Evolutionary conservation across 2,113 vertebrate genomes (phyloP), one percentile per base, ranked within the genome.

Genomic region (Prolemur simus): DNA sequence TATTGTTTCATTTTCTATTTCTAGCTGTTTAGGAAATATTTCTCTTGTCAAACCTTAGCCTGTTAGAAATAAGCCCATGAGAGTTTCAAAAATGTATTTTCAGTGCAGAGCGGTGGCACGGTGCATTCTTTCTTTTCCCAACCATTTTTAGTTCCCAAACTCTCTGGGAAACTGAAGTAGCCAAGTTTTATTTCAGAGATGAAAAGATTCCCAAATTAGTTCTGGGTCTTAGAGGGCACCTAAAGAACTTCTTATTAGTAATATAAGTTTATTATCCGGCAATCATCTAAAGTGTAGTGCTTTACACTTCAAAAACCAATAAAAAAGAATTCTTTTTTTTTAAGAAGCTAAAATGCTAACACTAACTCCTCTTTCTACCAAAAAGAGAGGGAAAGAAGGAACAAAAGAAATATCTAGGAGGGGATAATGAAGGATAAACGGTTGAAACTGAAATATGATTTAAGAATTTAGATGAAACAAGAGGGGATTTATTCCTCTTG

Each of bases 1-100:
- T 73, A n/a, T 73, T 87, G 10, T 97, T 93, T 97, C 69, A 87
- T 92, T 69, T 89, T 73, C 86, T 95, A 54, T 92, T 97, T 97
- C 90, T 85, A 97, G 68, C 32, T 37, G 13, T 25, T 95, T 66
- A 84, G 32, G 39, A 94, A 97, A 96, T 56, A 27, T 58, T 94
- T 68, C 25, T 96, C 58, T 77, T 92, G 32, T 45, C 68, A 76
- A 71, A 80, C 27, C 12, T 64, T 60, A 96, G 82, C 47, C 32
- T 85, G 8, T 69, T 89, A 3, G 20, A 96, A 97, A 78, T 58
- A 95, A 90, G 0, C 6, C 78, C 63, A 42, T 23, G 60, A 39
- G 56, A 96, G 20, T 42, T 95, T 94, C 45, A 68, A 15, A 10
- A 96, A 21, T 4, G 52, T 37, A 69, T 27, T 39, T 56, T 85